Evolutionary conservation across 2,797 vertebrate species (phyloP), one percentile per base, ranked within the genome.

Genomic region (Clangula hyemalis): DNA sequence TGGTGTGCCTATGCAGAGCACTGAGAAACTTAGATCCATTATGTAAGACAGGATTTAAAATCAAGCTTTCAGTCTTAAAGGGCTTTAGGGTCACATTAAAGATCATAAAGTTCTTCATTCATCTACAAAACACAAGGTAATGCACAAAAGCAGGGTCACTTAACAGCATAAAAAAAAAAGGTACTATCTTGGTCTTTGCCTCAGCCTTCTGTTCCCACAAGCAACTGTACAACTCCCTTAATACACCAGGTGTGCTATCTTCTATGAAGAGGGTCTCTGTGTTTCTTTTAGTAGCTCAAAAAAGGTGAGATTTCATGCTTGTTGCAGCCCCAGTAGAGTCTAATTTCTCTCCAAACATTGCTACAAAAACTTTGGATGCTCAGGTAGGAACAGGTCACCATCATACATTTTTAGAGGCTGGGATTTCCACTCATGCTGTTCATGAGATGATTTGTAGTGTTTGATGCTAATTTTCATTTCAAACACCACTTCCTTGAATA

Each of bases 201-300:
- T 83, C 85, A 84, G 51, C 13, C 60, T 66, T 47, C 34, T 85
- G 13, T 51, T 84, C 41, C 62, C 70, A 89, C 89, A 88, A 16
- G 60, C 41, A 94, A 58, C 8, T 32, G 43, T 14, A 24, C 6
- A 19, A 38, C 58, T 21, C 41, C 47, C 19, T 47, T 53, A 34
- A 10, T 60, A 80, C 91, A 49, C 20, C 2, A 68, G 5, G 9
- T 25, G 25, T 64, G 57, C 49, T 13, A 64, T 38, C 19, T 79
- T 84, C 74, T 53, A 1, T 15, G 58, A 76, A 60, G 27, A 74
- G 8, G 19, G 16, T n/a, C 36, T 78, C 51, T 11, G 57, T 56
- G 24, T 77, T 76, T 79, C 30, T 92, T 75, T 84, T 14, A 62
- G 16, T 12, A 77, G 38, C 69, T 75, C 30, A 72, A 16, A 74